Percentiles rank a stretch among this genome's conserved stretches.
phyloP scores from a whole-genome alignment of 2,797 vertebrate species.

The Manis pentadactyla region DNA sequence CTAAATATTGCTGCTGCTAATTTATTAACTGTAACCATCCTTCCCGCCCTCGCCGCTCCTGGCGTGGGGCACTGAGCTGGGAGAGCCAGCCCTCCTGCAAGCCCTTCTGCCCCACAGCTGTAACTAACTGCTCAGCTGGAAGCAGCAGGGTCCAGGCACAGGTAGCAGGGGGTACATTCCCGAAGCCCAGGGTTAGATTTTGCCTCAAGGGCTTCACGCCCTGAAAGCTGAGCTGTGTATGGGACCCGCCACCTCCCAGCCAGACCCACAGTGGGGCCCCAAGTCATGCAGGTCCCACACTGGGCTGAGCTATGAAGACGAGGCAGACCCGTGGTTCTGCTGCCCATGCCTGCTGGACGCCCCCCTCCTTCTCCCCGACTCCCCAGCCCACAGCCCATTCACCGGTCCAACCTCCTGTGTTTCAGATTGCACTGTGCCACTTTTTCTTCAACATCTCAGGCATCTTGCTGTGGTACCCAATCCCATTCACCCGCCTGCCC shows the following conservation, averaged over 20 bases:
- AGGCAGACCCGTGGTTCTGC: neutral
- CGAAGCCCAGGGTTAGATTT: neutral
- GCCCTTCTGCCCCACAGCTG: neutral
- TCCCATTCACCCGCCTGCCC: conserved; percentile 93
- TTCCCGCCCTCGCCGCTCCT: neutral
- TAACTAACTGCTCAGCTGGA: neutral
- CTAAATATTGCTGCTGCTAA: neutral
- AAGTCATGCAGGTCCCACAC: rapidly evolving
- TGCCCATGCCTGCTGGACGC: rapidly evolving
- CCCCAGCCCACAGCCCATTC: neutral
- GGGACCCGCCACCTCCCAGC: neutral
- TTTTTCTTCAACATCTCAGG: conserved; percentile 98
- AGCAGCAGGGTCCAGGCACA: neutral
- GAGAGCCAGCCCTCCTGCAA: neutral
- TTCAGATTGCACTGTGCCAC: conserved; percentile 96
- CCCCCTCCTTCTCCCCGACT: rapidly evolving
- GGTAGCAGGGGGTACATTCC: neutral
- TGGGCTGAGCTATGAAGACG: neutral
- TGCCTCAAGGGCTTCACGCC: neutral
- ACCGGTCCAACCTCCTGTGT: conserved; percentile 60
- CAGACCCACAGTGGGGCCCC: rapidly evolving
- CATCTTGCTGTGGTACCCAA: conserved; percentile 94
- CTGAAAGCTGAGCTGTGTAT: neutral
- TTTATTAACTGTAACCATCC: neutral
- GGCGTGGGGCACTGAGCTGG: neutral